Evolutionary conservation across 2,888 invertebrate species (phyloP), one percentile per base, ranked within the genome.

Genomic region (Morpho deidamia): DNA sequence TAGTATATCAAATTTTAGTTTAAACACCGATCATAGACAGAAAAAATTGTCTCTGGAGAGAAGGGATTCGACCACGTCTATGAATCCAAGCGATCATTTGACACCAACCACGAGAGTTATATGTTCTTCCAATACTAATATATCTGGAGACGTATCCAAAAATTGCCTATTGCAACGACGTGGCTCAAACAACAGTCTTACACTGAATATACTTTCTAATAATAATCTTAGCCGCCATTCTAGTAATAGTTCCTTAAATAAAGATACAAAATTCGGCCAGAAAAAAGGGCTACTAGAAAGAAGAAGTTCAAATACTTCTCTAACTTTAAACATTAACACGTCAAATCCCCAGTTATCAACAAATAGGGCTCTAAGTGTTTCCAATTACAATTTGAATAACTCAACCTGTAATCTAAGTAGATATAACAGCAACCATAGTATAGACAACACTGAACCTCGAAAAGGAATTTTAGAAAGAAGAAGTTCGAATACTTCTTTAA

Each of bases 251-350:
- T 91, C 92, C 0, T 74, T 92, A 4, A 91, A 87, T 55, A 86
- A 85, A 68, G 88, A 87, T 7, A 72, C 73, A 0, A 88, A 83
- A 66, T 64, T 72, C 0, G 76, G 76, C 0, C 90, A 83, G 43
- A 91, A 91, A 41, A 95, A 95, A 67, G 95, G 96, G 8, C 81
- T 96, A 1, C 81, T 96, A 7, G 96, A 96, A 73, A 91, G 98
- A 32, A 91, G 98, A 51, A 97, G 97, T 48, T 97, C 97, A 1
- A 97, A 96, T 73, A 96, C 97, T 0, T 97, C 97, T 53, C 84
- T 98, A 1, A 97, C 97, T 0, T 92, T 98, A 14, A 96, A 95
- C 55, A 89, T 90, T 8, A 89, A 87, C 54, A 84, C 71, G 23
- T 85, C 87, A 0, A 88, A 86, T 53, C 83, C 88, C 0, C 90